These are phyloP conservation scores for Darevskia nairensis DNA, from an alignment of 2,797 vertebrate genomes.

Conservation along the genomic window DNA sequence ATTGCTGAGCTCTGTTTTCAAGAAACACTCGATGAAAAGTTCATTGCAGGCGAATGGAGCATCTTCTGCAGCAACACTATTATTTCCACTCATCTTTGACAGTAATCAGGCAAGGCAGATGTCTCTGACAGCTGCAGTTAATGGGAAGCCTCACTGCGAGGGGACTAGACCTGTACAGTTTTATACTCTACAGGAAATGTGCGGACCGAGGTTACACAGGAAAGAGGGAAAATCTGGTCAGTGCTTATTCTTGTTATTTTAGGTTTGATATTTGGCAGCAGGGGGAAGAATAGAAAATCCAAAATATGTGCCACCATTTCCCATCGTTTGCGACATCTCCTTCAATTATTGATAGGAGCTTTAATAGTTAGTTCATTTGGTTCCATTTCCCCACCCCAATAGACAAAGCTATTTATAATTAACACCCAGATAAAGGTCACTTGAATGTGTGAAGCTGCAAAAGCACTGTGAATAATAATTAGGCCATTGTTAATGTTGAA, in stretches of 20 bases:
- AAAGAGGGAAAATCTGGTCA: slow-evolving; percentile 21
- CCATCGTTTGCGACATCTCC: slow-evolving; percentile 61
- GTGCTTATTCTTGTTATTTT: slow-evolving; percentile 10
- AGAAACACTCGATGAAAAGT: slow-evolving; percentile 40
- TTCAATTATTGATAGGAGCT: slow-evolving; percentile 77
- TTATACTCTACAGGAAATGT: slow-evolving; percentile 50
- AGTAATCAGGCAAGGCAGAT: slow-evolving; percentile 84
- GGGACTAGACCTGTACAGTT: slow-evolving; percentile 61
- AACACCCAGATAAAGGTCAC: slow-evolving; percentile 75
- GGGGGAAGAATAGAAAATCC: neutral
- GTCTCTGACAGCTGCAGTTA: slow-evolving; percentile 83
- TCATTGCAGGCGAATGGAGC: slow-evolving; percentile 36
- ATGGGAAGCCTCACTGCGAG: slow-evolving; percentile 80
- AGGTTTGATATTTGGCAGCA: neutral
- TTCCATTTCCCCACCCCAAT: slow-evolving; percentile 67
- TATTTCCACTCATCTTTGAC: slow-evolving; percentile 74
- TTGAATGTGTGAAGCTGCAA: slow-evolving; percentile 30
- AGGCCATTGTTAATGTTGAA: slow-evolving; percentile 54
- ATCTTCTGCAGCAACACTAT: slow-evolving; percentile 38
- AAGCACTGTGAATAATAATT: slow-evolving; percentile 64
- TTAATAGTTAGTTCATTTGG: slow-evolving; percentile 73
- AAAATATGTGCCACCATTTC: slow-evolving; percentile 1
- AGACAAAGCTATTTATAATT: slow-evolving; percentile 80
- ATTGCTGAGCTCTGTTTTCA: slow-evolving; percentile 38
- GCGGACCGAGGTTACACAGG: slow-evolving; percentile 9